phyloP scores from a whole-genome alignment of 2,888 invertebrate genomes.

The Drosophila kuntzei region DNA sequence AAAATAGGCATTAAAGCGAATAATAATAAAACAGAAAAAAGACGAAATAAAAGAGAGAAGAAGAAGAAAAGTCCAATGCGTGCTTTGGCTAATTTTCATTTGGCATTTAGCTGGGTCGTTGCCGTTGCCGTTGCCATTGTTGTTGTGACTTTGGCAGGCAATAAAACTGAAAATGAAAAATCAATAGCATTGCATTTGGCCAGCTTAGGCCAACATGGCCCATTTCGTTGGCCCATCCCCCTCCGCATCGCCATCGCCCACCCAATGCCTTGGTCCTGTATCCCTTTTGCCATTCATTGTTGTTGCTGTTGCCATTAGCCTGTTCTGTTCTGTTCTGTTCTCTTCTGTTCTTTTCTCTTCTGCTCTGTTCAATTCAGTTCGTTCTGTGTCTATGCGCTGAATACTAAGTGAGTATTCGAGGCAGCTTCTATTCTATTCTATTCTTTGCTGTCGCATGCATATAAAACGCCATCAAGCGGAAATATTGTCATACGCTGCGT shows the following conservation, averaged over 20 bases:
- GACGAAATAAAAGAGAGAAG: not conserved
- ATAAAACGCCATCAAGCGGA: slow-evolving; percentile 68
- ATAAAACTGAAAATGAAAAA: slow-evolving; percentile 71
- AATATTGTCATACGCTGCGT: slow-evolving; percentile 79
- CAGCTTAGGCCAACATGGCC: slow-evolving; percentile 41
- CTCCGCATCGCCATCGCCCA: not conserved
- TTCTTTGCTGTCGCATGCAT: slow-evolving; percentile 32
- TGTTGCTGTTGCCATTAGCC: slow-evolving; percentile 32
- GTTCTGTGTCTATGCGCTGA: slow-evolving; percentile 57
- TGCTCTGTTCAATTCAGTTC: not conserved
- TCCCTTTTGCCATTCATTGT: slow-evolving; percentile 5
- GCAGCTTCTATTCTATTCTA: slow-evolving; percentile 28
- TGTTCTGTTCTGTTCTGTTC: not conserved
- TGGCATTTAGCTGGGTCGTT: slow-evolving; percentile 49
- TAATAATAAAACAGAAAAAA: slow-evolving; percentile 53
- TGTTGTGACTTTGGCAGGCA: slow-evolving; percentile 53
- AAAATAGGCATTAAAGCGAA: slow-evolving; percentile 65
- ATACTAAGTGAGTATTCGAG: slow-evolving; percentile 65
- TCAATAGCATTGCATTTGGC: slow-evolving; percentile 78
- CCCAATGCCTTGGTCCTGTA: slow-evolving; percentile 4
- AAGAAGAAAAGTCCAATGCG: slow-evolving; percentile 51
- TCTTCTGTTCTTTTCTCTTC: not conserved
- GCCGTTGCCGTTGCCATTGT: slow-evolving; percentile 36
- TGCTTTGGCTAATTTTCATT: slow-evolving; percentile 71
- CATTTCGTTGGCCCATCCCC: slow-evolving; percentile 24